Conservation (phyloP, 2,113 vertebrate genomes). For the Laterallus jamaicensis region DNA sequence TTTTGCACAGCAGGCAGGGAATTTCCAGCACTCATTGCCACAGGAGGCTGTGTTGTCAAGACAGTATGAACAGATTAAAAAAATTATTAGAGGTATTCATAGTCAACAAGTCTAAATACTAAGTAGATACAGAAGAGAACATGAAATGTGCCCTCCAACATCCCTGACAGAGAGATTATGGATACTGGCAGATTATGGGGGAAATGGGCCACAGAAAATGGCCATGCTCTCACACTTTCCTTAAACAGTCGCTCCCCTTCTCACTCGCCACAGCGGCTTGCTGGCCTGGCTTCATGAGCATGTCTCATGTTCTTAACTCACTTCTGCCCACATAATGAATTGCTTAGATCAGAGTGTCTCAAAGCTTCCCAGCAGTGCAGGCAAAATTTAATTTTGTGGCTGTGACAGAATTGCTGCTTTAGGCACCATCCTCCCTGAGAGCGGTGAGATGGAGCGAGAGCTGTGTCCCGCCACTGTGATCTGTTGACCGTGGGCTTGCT, state of each 20-base stretch:
- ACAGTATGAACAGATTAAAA: neutral
- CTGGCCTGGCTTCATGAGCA: neutral
- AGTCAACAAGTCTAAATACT: neutral
- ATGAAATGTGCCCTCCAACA: neutral
- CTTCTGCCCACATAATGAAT: neutral
- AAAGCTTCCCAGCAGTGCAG: neutral
- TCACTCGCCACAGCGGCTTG: neutral
- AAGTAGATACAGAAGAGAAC: neutral
- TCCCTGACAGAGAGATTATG: neutral
- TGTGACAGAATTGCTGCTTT: neutral
- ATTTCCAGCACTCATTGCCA: neutral
- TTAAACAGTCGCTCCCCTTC: fast-evolving
- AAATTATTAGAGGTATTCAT: neutral
- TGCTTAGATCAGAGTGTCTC: neutral
- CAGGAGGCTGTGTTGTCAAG: neutral
- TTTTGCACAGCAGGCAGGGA: neutral
- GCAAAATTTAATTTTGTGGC: neutral
- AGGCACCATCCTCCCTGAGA: neutral
- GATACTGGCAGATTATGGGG: neutral
- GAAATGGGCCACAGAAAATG: neutral
- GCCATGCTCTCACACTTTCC: fast-evolving
- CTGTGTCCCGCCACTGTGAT: fast-evolving
- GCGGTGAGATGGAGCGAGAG: fast-evolving
- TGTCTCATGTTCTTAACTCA: neutral
- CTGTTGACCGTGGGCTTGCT: neutral